Evolutionary conservation across 2,888 invertebrate species (phyloP), one percentile per base, ranked within the genome.

Genomic region (Criorhina ranunculi): DNA sequence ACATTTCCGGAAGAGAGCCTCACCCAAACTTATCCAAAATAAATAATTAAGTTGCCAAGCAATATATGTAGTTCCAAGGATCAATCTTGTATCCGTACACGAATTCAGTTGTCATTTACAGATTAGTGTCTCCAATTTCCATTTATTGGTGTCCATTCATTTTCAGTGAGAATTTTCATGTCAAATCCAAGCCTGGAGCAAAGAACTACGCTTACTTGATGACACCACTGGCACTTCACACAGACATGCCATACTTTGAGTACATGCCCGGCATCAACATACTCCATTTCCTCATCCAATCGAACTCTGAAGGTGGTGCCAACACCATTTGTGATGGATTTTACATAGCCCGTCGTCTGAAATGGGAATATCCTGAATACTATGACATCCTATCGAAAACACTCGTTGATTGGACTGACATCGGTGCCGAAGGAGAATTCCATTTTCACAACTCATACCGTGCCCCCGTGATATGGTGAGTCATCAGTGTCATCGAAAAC

Each of bases 221-320:
- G 35, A 93, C 93, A 31, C 93, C 94, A 53, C 91, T 96, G 33
- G 95, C 95, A 81, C 92, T 96, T 87, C 96, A 96, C 88, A 94
- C 95, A 0, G 96, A 96, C 90, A 92, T 96, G 86, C 95, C 96
- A 0, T 96, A 95, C 88, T 95, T 95, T 88, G 94, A 95, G 83
- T 95, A 95, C 88, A 94, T 93, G 80, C 95, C 96, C 0, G 95
- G 96, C 79, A 94, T 94, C 0, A 95, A 95, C 90, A 90, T 96
- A 88, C 91, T 96, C 2, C 96, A 96, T 88, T 96, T 95, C 89
- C 91, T 95, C 1, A 93, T 93, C 3, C 95, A 95, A 90, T 94
- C 95, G 0, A 87, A 91, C 1, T 93, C 93, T 3, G 87, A 91
- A 12, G 96, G 96, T 0, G 96, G 96, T 0, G 94, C 94, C 51